Evolutionary conservation across 2,113 vertebrate genomes (phyloP), one percentile per base, ranked within the genome.

Genomic region (Thymallus thymallus): DNA sequence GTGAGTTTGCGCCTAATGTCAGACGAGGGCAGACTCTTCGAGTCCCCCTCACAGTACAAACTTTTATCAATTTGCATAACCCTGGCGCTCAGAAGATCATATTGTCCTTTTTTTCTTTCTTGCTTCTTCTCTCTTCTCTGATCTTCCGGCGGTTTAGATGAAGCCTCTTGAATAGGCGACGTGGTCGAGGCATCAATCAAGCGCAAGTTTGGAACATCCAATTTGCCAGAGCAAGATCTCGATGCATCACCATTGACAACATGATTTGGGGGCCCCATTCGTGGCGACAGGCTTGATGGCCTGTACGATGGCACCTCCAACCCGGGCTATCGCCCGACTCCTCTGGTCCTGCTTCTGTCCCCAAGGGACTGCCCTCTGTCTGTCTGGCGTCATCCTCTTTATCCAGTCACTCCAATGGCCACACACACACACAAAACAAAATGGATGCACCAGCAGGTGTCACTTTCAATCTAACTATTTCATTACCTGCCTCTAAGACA

Each of bases 241-340:
- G 12, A 90, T 90, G 84, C 78, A 92, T 93, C 90, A 91, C 87
- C 88, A 90, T 85, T 90, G 90, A 92, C 89, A 90, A 87, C 83
- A 84, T 91, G 89, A 92, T 92, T 90, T 89, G 89, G 85, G 63
- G 83, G 76, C 45, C 79, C 48, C 72, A 80, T 86, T 84, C 77
- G 51, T 58, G 87, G 75, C 85, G 84, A 88, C 87, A 83, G 74
- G 80, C 80, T 4, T 85, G 83, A 88, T 86, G 80, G 74, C 77
- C 78, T 10, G 60, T 68, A 68, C 78, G 75, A 68, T 74, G 79
- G 64, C 82, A 86, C 76, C 83, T 84, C 85, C 81, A 81, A 77
- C 70, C 83, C 71, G n/a, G 22, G 16, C 82, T 71, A 63, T 82
- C 78, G 82, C 22, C 84, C 78, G 71, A 77, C 76, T 79, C 73